These are phyloP conservation scores for Tringa solitaria DNA, from an alignment of 2,113 vertebrate species.

Conservation along the genomic window DNA sequence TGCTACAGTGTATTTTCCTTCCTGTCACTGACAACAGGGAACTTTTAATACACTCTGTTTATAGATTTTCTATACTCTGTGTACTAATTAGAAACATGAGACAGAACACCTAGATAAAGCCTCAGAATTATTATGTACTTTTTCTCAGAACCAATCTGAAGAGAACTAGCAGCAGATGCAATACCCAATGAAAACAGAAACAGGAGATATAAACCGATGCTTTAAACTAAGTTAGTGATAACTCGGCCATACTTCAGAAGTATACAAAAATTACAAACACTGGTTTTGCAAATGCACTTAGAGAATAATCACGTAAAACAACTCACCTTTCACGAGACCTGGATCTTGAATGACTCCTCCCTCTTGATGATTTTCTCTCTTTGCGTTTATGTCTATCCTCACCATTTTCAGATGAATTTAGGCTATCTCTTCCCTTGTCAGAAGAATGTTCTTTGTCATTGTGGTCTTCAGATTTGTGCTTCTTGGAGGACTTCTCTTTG, in stretches of 20 bases:
- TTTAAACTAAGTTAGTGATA: not conserved
- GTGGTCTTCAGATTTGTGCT: slow-evolving; percentile 86
- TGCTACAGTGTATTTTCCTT: not conserved
- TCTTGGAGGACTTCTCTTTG: slow-evolving; percentile 91
- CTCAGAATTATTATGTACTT: not conserved
- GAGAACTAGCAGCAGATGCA: not conserved
- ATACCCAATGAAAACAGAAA: not conserved
- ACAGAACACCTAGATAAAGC: not conserved
- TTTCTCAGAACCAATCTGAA: not conserved
- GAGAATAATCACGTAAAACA: not conserved
- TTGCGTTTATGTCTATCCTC: slow-evolving; percentile 93
- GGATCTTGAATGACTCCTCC: slow-evolving; percentile 89
- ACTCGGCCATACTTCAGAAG: not conserved
- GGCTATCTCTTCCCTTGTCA: slow-evolving; percentile 85
- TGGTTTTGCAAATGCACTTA: not conserved
- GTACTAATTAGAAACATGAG: not conserved
- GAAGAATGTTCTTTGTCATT: slow-evolving; percentile 83
- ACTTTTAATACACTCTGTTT: not conserved
- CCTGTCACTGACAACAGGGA: not conserved
- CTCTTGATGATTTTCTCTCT: slow-evolving; percentile 86
- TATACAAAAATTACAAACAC: not conserved
- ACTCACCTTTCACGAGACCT: slow-evolving; percentile 89
- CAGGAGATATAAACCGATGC: not conserved
- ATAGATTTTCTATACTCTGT: not conserved
- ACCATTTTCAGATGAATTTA: slow-evolving; percentile 88